Conservation (phyloP, 2,113 vertebrate species). For the Bettongia penicillata region DNA sequence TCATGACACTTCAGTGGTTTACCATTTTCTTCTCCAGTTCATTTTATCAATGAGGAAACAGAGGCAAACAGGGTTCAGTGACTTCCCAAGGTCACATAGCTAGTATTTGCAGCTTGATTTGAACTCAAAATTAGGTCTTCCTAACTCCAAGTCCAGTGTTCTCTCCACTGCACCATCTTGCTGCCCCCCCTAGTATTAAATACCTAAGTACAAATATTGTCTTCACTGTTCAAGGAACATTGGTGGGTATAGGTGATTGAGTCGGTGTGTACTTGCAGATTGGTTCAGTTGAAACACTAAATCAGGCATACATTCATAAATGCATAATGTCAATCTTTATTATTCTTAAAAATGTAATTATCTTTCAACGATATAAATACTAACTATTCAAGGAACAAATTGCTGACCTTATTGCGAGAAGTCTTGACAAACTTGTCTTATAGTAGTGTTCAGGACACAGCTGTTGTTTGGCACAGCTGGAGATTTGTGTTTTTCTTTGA, state of each 20-base stretch:
- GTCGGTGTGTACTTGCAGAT: not conserved
- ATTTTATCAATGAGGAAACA: not conserved
- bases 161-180: not conserved
- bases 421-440: not conserved
- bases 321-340: not conserved
- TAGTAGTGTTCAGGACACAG: not conserved
- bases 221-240: not conserved
- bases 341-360: not conserved
- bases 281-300: not conserved
- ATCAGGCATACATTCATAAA: not conserved
- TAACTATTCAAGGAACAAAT: not conserved
- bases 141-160: not conserved
- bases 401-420: not conserved
- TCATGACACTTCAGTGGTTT: not conserved
- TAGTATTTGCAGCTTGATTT: not conserved
- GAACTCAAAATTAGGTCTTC: not conserved
- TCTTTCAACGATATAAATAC: not conserved
- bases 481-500: not conserved
- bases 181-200: not conserved
- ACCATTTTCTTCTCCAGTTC: not conserved
- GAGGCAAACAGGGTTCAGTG: not conserved
- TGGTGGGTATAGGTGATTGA: not conserved
- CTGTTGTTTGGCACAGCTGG: not conserved
- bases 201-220: not conserved
- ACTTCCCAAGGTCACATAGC: not conserved